Evolutionary conservation across 2,888 invertebrate genomes (phyloP).

Genomic region (Noctua janthina): DNA sequence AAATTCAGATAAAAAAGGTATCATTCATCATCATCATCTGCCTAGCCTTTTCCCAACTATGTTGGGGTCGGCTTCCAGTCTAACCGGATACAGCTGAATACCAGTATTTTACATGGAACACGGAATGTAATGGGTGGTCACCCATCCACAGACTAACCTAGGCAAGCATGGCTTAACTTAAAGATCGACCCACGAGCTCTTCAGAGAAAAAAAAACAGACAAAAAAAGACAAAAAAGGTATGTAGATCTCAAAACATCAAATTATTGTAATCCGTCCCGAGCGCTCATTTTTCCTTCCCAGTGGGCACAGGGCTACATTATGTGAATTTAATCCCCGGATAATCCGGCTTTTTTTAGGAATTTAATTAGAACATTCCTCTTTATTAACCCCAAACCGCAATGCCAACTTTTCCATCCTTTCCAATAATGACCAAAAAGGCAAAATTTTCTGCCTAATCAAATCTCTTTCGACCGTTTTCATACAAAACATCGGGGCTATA

Average conservation of each 20-base stretch:
- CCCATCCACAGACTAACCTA: too few relatives aligned
- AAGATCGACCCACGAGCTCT: too few relatives aligned
- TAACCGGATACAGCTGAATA: too few relatives aligned
- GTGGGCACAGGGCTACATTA: neutral
- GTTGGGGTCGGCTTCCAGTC: too few relatives aligned
- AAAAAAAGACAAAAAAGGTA: neutral
- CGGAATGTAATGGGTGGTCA: too few relatives aligned
- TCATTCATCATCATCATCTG: too few relatives aligned
- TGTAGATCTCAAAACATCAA: neutral
- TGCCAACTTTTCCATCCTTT: slow-evolving; percentile 34
- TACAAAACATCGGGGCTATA: slow-evolving; percentile 57
- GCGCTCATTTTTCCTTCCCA: neutral
- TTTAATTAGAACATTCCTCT: slow-evolving; percentile 39
- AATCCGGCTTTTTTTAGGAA: slow-evolving; percentile 14
- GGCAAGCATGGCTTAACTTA: too few relatives aligned
- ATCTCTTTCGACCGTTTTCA: slow-evolving; percentile 59
- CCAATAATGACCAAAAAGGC: slow-evolving; percentile 56
- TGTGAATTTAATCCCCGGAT: neutral
- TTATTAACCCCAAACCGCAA: slow-evolving; percentile 29
- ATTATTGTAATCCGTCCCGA: neutral
- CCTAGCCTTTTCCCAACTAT: too few relatives aligned
- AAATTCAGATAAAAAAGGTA: neutral
- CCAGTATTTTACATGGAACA: too few relatives aligned
- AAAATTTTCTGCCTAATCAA: slow-evolving; percentile 60
- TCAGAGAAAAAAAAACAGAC: too few relatives aligned